phyloP scores from a whole-genome alignment of 2,113 vertebrate species.

The Columba janthina region DNA sequence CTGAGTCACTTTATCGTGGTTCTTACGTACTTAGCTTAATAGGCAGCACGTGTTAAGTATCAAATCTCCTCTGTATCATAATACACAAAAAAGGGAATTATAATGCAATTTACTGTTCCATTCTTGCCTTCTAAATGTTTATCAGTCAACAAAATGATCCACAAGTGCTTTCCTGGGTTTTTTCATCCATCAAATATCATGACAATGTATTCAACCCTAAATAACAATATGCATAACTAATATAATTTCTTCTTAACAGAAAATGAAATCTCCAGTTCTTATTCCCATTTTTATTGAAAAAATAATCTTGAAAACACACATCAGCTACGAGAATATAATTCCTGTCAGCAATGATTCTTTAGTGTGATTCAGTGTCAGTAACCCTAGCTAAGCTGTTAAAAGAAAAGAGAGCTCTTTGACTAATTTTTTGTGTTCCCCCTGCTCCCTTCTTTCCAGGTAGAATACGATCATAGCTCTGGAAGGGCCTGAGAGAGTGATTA shows the following conservation, averaged over 20 bases:
- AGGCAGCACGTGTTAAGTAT: fast-evolving
- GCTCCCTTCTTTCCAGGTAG: neutral
- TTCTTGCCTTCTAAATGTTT: neutral
- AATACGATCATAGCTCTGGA: neutral
- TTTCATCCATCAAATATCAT: neutral
- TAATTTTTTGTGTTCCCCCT: neutral
- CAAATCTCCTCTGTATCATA: neutral
- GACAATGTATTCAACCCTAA: neutral
- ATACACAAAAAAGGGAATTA: neutral
- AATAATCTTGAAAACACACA: neutral
- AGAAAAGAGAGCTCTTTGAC: neutral
- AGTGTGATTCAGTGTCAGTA: neutral
- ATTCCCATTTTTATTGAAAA: neutral
- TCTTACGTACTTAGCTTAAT: neutral
- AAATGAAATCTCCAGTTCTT: neutral
- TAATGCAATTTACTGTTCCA: neutral
- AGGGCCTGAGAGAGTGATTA: neutral
- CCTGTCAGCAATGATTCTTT: neutral
- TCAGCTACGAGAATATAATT: neutral
- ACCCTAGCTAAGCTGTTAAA: neutral
- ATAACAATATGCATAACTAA: neutral
- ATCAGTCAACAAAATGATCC: neutral
- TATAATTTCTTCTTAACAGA: neutral
- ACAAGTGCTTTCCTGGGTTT: neutral
- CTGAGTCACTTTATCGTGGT: neutral